A percentile compares a stretch with the other conserved stretches of the same genome.
phyloP scores from a whole-genome alignment of 2,888 invertebrate species.

The Hirudinaria manillensis region DNA sequence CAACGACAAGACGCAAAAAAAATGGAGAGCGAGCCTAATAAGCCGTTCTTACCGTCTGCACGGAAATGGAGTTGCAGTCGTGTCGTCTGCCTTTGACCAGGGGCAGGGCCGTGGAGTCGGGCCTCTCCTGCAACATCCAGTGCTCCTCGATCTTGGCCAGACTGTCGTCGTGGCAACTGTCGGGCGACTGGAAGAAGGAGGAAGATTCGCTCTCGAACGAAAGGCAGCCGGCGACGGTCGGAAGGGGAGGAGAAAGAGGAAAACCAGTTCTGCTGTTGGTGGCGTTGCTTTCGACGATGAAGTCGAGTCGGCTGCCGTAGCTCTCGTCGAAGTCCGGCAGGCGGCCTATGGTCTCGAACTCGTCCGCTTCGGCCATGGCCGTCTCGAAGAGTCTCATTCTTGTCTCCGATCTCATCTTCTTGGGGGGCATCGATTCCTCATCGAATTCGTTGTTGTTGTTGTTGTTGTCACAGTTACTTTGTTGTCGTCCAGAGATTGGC shows the following conservation, averaged over 20 bases:
- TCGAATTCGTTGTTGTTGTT: too few species aligned
- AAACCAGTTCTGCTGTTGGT: not conserved
- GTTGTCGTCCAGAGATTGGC: too few species aligned
- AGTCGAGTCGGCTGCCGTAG: constrained; percentile 5
- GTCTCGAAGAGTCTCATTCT: too few species aligned
- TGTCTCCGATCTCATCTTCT: too few species aligned
- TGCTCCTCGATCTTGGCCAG: constrained; percentile 32
- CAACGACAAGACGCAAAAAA: not conserved
- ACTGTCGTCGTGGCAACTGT: not conserved
- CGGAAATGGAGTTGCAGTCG: constrained; percentile 48
- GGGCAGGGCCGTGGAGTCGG: constrained; percentile 46
- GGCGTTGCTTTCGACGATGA: not conserved
- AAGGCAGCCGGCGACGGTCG: not conserved
- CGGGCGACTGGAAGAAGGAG: not conserved
- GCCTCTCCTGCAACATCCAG: constrained; percentile 34
- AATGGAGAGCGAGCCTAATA: not conserved
- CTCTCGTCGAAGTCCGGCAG: not conserved
- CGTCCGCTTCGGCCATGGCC: too few species aligned
- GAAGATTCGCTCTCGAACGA: not conserved
- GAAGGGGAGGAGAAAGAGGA: too few species aligned
- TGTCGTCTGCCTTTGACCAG: constrained; percentile 45
- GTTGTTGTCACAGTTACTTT: too few species aligned
- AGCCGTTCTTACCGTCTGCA: constrained; percentile 43
- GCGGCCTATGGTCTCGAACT: too few species aligned
- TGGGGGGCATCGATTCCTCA: too few species aligned